phyloP scores from a whole-genome alignment of 2,113 vertebrate species.

The Hippocampus abdominalis region DNA sequence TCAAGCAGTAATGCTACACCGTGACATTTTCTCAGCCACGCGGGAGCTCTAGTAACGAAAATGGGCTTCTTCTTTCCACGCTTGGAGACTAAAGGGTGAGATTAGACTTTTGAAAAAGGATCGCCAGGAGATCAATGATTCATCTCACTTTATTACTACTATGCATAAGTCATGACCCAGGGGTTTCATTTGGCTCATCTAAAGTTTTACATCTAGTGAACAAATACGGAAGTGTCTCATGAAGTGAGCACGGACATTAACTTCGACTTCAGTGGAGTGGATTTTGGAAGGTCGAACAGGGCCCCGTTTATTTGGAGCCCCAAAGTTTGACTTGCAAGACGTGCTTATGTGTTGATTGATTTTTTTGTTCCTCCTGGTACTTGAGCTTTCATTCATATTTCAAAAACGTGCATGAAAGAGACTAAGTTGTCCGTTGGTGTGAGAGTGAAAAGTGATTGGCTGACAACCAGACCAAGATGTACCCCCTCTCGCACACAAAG shows the following conservation, averaged over 20 bases:
- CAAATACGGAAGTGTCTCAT: constrained; percentile 28
- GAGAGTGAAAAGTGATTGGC: background rate
- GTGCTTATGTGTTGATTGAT: background rate
- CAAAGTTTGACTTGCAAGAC: background rate
- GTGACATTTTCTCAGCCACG: constrained; percentile 51
- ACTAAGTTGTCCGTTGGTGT: too few species aligned
- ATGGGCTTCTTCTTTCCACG: constrained; percentile 26
- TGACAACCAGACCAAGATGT: background rate
- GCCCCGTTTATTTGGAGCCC: background rate
- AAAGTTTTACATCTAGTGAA: constrained; percentile 20
- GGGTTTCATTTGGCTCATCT: constrained; percentile 41
- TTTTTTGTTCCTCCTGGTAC: background rate
- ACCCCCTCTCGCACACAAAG: background rate
- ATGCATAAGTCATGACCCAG: constrained; percentile 37
- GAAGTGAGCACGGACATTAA: constrained; percentile 8
- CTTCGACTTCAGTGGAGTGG: background rate
- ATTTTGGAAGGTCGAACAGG: background rate
- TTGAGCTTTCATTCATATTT: background rate
- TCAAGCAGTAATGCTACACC: constrained; percentile 32
- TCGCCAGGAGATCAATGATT: constrained; percentile 40
- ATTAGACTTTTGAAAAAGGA: constrained; percentile 36
- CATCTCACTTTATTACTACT: constrained; percentile 32
- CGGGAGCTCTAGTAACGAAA: constrained; percentile 28
- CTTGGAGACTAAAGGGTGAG: constrained; percentile 20
- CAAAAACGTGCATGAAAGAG: background rate